phyloP scores from a whole-genome alignment of 2,113 vertebrate species.

The Hemiscyllium ocellatum region DNA sequence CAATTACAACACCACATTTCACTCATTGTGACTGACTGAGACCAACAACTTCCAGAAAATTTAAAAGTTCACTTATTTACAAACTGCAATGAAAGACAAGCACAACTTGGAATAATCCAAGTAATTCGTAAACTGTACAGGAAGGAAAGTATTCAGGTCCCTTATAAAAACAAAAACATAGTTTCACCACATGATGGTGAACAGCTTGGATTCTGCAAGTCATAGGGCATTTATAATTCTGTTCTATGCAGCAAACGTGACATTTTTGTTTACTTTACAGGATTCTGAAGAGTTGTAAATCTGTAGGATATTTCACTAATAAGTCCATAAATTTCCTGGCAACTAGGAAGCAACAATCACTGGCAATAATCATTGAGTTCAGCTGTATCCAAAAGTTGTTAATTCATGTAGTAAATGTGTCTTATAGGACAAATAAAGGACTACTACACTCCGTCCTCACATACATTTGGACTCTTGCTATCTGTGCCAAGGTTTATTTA shows the following conservation, averaged over 20 bases:
- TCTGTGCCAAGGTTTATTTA: background rate
- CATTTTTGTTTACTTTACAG: background rate
- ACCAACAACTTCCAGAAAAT: background rate
- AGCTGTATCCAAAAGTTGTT: background rate
- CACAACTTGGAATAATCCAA: background rate
- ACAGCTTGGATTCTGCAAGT: background rate
- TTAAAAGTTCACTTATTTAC: background rate
- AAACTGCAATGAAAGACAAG: background rate
- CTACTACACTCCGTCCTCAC: too few species aligned
- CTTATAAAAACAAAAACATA: background rate
- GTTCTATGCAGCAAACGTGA: background rate
- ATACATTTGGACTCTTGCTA: background rate
- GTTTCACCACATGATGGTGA: background rate
- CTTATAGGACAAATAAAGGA: background rate
- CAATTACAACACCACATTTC: background rate
- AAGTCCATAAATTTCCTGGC: background rate
- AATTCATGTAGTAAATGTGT: background rate
- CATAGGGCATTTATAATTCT: background rate
- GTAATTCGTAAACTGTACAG: background rate
- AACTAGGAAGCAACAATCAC: background rate
- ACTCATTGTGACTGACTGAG: background rate
- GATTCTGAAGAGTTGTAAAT: background rate
- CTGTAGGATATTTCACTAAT: background rate
- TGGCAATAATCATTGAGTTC: background rate
- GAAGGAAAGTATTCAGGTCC: background rate